Conservation (phyloP, 35 echinoderm and acorn worm species). For the Lytechinus pictus region DNA sequence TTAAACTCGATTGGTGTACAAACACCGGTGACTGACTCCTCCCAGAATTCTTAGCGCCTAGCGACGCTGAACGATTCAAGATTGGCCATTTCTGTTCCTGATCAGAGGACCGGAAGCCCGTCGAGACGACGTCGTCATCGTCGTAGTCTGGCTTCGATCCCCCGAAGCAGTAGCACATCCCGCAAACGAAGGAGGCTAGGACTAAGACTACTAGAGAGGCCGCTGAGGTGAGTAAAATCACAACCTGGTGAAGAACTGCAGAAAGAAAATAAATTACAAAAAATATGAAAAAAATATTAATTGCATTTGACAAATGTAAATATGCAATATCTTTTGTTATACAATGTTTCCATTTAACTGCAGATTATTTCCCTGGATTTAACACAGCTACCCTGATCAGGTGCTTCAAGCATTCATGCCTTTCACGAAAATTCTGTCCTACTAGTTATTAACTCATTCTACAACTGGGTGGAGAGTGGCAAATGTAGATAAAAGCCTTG, state of each 20-base stretch:
- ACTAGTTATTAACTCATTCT: too few species aligned
- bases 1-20: constrained; percentile 17
- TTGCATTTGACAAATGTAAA: too few species aligned
- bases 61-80: constrained; percentile 18
- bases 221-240: constrained; percentile 35
- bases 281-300: too few species aligned
- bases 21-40: constrained; percentile 30
- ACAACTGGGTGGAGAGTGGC: too few species aligned
- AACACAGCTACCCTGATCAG: too few species aligned
- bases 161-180: constrained; percentile 58
- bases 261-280: not conserved
- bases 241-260: constrained; percentile 30
- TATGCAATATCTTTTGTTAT: too few species aligned
- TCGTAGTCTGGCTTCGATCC: constrained; percentile 50
- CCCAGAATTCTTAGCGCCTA: not conserved
- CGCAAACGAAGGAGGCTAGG: constrained; percentile 34
- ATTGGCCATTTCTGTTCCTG: constrained; percentile 64
- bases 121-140: not conserved
- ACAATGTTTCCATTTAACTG: too few species aligned
- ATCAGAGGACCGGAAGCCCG: constrained; percentile 7
- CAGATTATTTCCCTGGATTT: too few species aligned
- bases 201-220: constrained; percentile 45
- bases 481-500: too few species aligned
- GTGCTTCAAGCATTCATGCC: too few species aligned
- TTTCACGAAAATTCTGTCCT: too few species aligned